Base-by-base conservation (phyloP, 2,888 invertebrate species). In the Chydorus sphaericus region DNA sequence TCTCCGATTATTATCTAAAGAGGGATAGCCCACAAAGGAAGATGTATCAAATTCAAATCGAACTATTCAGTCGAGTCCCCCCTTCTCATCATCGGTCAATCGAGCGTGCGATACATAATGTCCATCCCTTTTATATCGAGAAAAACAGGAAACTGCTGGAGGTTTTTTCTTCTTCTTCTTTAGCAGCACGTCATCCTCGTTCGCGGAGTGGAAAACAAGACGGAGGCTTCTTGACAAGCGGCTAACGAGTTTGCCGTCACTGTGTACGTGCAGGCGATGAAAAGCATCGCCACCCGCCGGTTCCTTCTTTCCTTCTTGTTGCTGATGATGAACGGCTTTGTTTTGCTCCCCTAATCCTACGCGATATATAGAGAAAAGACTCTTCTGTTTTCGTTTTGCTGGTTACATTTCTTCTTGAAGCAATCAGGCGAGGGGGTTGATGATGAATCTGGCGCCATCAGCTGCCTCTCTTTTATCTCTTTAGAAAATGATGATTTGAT, bases 221-320 rank as follows among this genome's bases (percentile, higher is more conserved):
- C 33, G 33, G 33, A 33, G 33, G 33, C 14, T 33, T 23, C 44
- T 44, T 44, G 44, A 44, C 44, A 44, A 44, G 44, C 44, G 26
- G 44, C 44, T 44, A 44, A 44, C 44, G 44, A 44, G 44, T 44
- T 44, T 44, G 44, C 44, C 44, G 44, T 44, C 44, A 44, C 44
- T 44, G n/a, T n/a, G n/a, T n/a, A n/a, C n/a, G n/a, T n/a, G n/a
- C n/a, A n/a, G n/a, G n/a, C 44, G 44, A 44, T 44, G 44, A 44
- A 44, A 44, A 16, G 14, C 23, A 5, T 4, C 26, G 44, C 44
- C 44, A n/a, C 10, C 14, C 26, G 23, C 44, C 4, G 14, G 14
- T 23, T 23, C 3, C 16, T 3, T 14, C 20, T 39, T 39, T 39
- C 16, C 23, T n/a, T 39, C 16, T n/a, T 18, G 39, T 11, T 20